Evolutionary conservation across 1,140 invertebrate species (phyloP), one percentile per base, ranked within the genome.

Genomic region (Aricia agestis): DNA sequence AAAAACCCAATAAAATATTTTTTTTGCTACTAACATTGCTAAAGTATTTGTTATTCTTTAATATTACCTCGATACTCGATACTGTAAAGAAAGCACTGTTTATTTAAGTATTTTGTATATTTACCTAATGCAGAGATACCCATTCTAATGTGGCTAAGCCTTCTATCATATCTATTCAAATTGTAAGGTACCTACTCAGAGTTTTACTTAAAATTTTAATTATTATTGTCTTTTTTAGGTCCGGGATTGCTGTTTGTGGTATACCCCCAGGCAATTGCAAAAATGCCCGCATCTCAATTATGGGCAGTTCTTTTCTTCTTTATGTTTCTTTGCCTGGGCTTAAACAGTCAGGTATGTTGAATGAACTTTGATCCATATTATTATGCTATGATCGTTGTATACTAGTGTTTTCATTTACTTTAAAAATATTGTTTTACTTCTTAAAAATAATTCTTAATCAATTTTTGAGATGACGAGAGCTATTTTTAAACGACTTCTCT

Each of bases 271-370:
- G 97, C 96, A 19, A 94, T 98, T 83, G 95, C 96, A 58, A 97
- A 97, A 91, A 97, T 98, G 95, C 97, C 97, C 18, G 94, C 95
- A 36, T 93, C 96, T 6, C 95, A 96, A 86, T 86, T 98, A 11
- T 98, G 97, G 97, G 95, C 96, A 0, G 95, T 96, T 1, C 90
- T 98, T 74, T 98, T 98, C 90, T 98, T 98, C 93, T 95, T 97
- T 78, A 98, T 98, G 96, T 93, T 98, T 68, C 93, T 98, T 19
- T 97, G 97, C 83, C 93, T 98, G 4, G 97, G 97, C 52, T 93
- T 98, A 36, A 98, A 98, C 85, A 98, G 96, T 89, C 96, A 98
- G 94, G 97, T 98, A 93, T 87, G 63, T 72, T 69, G 59, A 71
- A 75, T 70, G 32, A 3, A 66, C 15, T 66, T 36, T 25, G 45